A percentile compares a stretch with the other conserved stretches of the same genome.
phyloP scores from a whole-genome alignment of 2,888 invertebrate genomes.

The Acronicta leporina region DNA sequence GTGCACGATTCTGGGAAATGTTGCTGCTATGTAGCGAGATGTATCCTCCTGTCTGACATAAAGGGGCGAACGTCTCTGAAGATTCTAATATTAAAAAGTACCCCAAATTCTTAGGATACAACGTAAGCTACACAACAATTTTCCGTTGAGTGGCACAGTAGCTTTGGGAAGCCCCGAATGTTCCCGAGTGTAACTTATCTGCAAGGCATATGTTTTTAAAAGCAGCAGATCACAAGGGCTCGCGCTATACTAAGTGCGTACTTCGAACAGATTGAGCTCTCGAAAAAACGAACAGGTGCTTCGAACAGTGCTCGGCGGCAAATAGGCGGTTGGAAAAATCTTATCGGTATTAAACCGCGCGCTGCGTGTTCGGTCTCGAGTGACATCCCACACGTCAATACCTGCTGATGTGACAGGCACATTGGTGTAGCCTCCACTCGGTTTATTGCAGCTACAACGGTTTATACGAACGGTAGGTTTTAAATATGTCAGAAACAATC shows the following conservation, averaged over 20 bases:
- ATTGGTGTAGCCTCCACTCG: constrained; percentile 26
- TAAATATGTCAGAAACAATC: constrained; percentile 38
- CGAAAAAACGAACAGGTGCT: constrained; percentile 77
- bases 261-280: constrained; percentile 67
- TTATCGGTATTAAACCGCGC: constrained; percentile 52
- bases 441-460: constrained; percentile 33
- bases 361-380: constrained; percentile 59
- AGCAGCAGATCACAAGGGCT: constrained; percentile 65
- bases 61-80: constrained; percentile 64
- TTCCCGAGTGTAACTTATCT: constrained; percentile 72
- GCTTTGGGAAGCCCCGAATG: constrained; percentile 63
- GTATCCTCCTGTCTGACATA: constrained; percentile 74
- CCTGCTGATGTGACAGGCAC: constrained; percentile 61
- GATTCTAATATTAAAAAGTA: constrained; percentile 70
- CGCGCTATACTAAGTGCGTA: constrained; percentile 72
- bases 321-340: constrained; percentile 79
- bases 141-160: constrained; percentile 49
- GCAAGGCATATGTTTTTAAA: constrained; percentile 71
- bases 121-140: constrained; percentile 66
- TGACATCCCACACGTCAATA: constrained; percentile 76
- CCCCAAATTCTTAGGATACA: constrained; percentile 62
- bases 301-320: constrained; percentile 60
- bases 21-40: constrained; percentile 72
- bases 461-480: constrained; percentile 30
- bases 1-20: constrained; percentile 75